phyloP scores from a whole-genome alignment of 2,113 vertebrate genomes.

The Oncorhynchus gorbuscha region DNA sequence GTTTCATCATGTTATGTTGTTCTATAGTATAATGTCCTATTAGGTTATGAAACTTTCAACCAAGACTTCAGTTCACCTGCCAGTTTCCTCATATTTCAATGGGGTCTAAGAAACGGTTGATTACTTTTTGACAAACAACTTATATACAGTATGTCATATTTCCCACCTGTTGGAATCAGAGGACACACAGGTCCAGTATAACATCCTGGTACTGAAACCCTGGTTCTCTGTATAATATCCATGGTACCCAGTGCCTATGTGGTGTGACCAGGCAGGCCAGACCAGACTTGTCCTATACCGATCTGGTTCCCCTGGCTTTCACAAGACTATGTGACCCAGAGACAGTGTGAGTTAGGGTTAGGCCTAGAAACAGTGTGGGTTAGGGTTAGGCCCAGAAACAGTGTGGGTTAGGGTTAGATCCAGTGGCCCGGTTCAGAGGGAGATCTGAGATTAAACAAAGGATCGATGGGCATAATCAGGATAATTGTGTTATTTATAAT shows the following conservation, averaged over 20 bases:
- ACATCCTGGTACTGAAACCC: not conserved
- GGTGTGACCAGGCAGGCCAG: not conserved
- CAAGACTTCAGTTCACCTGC: not conserved
- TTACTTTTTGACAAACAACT: not conserved
- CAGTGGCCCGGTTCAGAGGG: no score
- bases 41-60: not conserved
- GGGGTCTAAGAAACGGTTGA: not conserved
- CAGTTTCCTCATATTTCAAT: not conserved
- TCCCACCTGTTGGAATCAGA: not conserved
- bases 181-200: not conserved
- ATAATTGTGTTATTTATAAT: no score
- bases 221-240: no score
- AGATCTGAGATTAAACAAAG: no score
- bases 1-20: no score
- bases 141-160: not conserved
- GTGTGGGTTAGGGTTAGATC: not conserved
- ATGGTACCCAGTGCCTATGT: no score
- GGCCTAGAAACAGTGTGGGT: slow-evolving; percentile 22
- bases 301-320: not conserved
- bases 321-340: slow-evolving; percentile 30
- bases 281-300: not conserved
- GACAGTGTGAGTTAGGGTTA: not conserved
- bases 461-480: no score
- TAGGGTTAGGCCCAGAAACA: no score
- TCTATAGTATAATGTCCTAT: no score